These are phyloP conservation scores for Spongilla lacustris DNA, from an alignment of 37 sponge, comb jelly and placozoan genomes.

Conservation along the genomic window DNA sequence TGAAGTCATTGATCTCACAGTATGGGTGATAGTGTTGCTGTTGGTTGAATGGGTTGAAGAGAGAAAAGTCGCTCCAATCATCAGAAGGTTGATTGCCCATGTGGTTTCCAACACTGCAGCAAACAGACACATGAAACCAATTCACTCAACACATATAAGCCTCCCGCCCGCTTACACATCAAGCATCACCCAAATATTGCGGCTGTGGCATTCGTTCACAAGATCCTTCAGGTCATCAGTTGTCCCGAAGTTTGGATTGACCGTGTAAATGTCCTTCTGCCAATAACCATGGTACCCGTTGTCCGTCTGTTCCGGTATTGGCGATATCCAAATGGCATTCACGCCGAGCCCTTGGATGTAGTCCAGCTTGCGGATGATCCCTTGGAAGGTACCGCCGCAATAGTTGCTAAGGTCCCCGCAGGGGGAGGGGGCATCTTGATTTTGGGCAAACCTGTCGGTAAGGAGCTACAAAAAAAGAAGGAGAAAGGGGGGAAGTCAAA, in stretches of 20 bases:
- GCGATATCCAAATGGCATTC: constrained; percentile 58
- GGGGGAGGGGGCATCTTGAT: constrained; percentile 4
- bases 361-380: constrained; percentile 43
- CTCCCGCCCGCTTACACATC: constrained; percentile 90
- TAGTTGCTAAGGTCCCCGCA: constrained; percentile 38
- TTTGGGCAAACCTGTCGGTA: constrained; percentile 75
- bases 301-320: constrained; percentile 71
- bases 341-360: constrained; percentile 40
- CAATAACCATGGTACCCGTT: constrained; percentile 90
- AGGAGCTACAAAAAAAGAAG: constrained; percentile 45
- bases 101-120: constrained; percentile 78
- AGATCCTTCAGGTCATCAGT: constrained; percentile 57
- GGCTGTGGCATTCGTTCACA: constrained; percentile 64
- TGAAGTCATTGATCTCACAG: constrained; percentile 75
- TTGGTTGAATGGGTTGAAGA: constrained; percentile 77
- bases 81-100: constrained; percentile 73
- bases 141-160: not conserved
- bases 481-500: not conserved
- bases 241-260: constrained; percentile 79
- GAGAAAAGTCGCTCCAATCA: constrained; percentile 68
- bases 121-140: no score
- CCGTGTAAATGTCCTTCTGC: constrained; percentile 71
- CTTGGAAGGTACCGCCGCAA: constrained; percentile 27
- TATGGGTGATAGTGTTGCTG: constrained; percentile 70
- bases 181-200: constrained; percentile 89